These are phyloP conservation scores for Platycercus adscitus DNA, from an alignment of 2,113 vertebrate genomes.

Conservation along the genomic window DNA sequence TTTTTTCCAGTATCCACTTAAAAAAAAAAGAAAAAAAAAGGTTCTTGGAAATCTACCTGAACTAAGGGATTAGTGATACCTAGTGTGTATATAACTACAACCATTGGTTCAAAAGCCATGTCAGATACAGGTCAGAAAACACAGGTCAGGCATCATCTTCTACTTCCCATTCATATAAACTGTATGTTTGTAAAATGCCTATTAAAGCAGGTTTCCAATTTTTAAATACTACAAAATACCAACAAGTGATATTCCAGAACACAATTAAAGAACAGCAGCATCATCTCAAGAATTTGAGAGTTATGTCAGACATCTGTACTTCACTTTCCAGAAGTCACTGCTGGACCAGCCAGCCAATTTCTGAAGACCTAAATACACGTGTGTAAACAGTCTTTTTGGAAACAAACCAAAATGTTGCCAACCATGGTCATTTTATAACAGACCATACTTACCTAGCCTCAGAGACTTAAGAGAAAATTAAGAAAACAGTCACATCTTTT, in stretches of 20 bases:
- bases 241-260: background rate
- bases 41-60: background rate
- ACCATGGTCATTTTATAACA: background rate
- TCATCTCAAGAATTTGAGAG: background rate
- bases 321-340: background rate
- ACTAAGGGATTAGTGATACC: background rate
- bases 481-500: background rate
- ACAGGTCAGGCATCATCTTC: background rate
- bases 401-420: background rate
- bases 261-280: background rate
- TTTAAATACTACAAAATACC: background rate
- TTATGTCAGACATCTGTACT: background rate
- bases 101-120: background rate
- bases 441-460: background rate
- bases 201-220: background rate
- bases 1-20: background rate
- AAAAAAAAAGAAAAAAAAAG: background rate
- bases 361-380: background rate
- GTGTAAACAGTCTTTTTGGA: background rate
- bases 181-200: background rate
- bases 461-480: background rate
- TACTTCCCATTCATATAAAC: background rate
- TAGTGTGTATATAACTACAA: background rate
- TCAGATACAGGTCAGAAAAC: background rate
- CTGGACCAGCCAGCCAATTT: background rate